Evolutionary conservation across 1,140 invertebrate genomes (phyloP).

Genomic region (Cherax quadricarinatus): DNA sequence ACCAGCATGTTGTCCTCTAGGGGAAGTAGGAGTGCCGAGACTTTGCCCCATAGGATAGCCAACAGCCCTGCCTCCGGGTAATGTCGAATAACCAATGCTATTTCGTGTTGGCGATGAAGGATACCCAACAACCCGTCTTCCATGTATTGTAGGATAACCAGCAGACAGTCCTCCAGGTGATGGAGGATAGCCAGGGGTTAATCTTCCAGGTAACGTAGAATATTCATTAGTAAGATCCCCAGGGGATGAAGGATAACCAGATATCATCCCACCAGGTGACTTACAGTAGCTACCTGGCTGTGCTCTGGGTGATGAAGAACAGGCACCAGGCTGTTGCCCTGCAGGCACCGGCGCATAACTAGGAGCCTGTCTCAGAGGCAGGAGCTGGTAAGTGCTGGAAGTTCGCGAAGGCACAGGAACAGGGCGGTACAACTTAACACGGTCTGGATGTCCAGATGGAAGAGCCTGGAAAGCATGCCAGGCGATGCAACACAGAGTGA

Average conservation of each 20-base stretch:
- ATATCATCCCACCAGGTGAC: too few species aligned
- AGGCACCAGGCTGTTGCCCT: too few species aligned
- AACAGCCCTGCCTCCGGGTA: not conserved
- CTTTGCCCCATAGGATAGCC: not conserved
- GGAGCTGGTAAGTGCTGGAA: slow-evolving; percentile 42
- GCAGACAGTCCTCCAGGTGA: not conserved
- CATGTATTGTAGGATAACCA: not conserved
- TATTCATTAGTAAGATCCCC: not conserved
- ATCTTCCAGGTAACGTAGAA: not conserved
- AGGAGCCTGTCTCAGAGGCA: slow-evolving; percentile 5
- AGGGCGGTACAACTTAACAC: not conserved
- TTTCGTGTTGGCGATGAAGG: not conserved
- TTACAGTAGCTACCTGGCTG: too few species aligned
- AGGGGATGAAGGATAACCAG: not conserved
- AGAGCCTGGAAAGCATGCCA: not conserved
- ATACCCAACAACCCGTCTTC: not conserved
- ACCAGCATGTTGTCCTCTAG: not conserved
- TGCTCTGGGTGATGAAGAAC: too few species aligned
- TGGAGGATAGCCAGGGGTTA: not conserved
- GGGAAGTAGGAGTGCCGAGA: not conserved
- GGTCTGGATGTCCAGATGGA: not conserved
- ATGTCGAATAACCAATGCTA: not conserved
- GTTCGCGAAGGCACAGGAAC: not conserved
- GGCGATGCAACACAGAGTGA: slow-evolving; percentile 5
- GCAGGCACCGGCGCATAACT: not conserved